Base-by-base conservation (phyloP, 1,140 invertebrate genomes). In the Homarus americanus region DNA sequence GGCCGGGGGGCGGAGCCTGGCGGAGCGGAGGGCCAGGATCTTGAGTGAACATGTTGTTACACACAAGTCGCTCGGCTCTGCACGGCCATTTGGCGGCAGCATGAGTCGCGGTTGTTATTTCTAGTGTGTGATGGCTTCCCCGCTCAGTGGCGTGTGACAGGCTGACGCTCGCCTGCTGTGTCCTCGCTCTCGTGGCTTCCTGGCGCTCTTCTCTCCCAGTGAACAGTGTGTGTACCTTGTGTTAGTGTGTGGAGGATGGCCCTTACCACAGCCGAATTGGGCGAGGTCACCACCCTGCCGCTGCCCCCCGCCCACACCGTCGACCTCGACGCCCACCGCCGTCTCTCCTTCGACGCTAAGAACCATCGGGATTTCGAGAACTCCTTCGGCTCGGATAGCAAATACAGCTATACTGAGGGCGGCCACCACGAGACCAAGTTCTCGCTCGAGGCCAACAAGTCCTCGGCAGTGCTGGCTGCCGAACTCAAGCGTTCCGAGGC, bases 281-380 rank as follows among this genome's bases (percentile, higher is more conserved):
- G 80, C 44, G 78, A 90, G 41, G 72, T 82, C 17, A 73, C 88
- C 15, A 40, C 49, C 24, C 36, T 83, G 58, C 80, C 80, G n/a
- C 88, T 83, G 12, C n/a, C 49, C 34, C 66, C 79, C 38, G 41
- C 72, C 82, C 78, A 87, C 73, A 38, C 79, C 78, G n/a, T 83
- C 20, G 80, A 73, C 41, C 72, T 90, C 15, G 88, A 90, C 40
- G 32, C 88, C 49, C 88, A 83, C 38, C 80, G 82, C 49, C 44
- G 88, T 10, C 78, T 84, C 3, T 49, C 69, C 9, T 90, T 83
- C 36, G 80, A 83, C 17, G 44, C 76, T 28, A 89, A 89, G 79
- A 89, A 4, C 63, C 88, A 82, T 49, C 63, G 88, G 34, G 88
- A 90, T 53, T 90, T 90, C n/a, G 88, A 90, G 28, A 84, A 58